Conservation (phyloP, 2,888 invertebrate species). For the Drosophila imparisetae region DNA sequence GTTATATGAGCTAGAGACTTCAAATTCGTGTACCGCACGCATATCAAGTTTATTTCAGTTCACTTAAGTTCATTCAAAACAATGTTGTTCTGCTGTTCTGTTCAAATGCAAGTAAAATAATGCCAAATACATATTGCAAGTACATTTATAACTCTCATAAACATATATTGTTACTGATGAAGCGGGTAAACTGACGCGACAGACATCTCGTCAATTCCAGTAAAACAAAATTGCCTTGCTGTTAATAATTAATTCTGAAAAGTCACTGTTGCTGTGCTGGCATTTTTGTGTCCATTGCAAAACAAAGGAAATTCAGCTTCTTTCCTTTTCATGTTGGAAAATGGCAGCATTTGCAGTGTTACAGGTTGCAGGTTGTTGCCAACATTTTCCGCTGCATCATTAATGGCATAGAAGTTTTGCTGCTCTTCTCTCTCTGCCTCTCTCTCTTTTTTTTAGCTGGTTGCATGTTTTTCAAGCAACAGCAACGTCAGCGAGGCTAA, state of each 20-base stretch:
- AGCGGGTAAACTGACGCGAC: neutral
- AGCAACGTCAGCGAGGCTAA: conserved; percentile 8
- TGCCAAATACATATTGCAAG: neutral
- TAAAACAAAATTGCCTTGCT: neutral
- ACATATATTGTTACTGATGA: neutral
- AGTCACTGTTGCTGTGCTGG: neutral
- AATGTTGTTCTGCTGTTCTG: neutral
- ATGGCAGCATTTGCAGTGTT: conserved; percentile 29
- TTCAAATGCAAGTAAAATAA: neutral
- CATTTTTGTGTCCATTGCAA: neutral
- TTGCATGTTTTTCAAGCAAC: conserved; percentile 13
- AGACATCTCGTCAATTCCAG: neutral
- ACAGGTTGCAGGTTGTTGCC: conserved; percentile 19
- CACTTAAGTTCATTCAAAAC: neutral
- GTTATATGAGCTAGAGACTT: neutral
- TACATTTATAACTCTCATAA: neutral
- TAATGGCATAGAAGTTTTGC: conserved; percentile 23
- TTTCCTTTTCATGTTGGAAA: conserved; percentile 32
- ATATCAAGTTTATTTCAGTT: neutral
- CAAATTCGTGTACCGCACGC: neutral
- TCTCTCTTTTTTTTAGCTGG: neutral
- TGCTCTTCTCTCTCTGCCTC: too few relatives aligned
- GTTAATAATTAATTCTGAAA: neutral
- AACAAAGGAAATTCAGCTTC: conserved; percentile 15
- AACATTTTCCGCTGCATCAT: conserved; percentile 52